Base-by-base conservation (phyloP, 2,888 invertebrate species). In the Tachina fera region DNA sequence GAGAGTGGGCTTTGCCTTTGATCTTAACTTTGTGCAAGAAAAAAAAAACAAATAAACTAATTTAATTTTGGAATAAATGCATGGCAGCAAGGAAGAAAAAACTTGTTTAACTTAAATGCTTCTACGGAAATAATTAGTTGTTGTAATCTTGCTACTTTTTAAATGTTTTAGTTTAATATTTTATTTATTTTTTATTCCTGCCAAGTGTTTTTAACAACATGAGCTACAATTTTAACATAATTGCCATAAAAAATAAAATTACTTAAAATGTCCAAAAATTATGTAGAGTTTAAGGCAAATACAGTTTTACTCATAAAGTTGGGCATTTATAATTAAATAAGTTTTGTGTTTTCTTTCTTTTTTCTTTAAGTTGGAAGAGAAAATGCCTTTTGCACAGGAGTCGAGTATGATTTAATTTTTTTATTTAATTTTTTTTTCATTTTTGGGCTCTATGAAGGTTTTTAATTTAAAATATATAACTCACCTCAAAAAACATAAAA, bases 61-160 rank as follows among this genome's bases (percentile, higher is more conserved):
- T 92, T 92, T 91, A 91, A 91, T 91, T 86, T 86, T 79, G 65
- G 16, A 75, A 63, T 60, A 77, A 72, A 71, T 49, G 51, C 31
- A 71, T 63, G 90, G 87, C 81, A 86, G 56, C n/a, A 74, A 85
- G 90, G 19, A 61, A 70, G 19, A 61, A 70, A 71, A 65, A 81
- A 77, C 58, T 63, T 65, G 58, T 72, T 71, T 31, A 67, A 78
- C 67, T 78, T 78, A 83, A 83, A 78, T 78, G 83, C 67, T 78
- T 60, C 53, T 88, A 88, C 91, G 90, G 90, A 91, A 91, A 89
- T 90, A 92, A 92, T 92, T 92, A 92, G 91, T 90, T 90, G 88
- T 90, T 88, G 90, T 90, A 91, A 90, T 91, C 88, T 90, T 88
- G 88, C 90, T 51, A 76, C 72, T 83, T 76, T 67, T 60, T 16